These are phyloP conservation scores for Triplophysa bombifrons DNA, from an alignment of 2,797 vertebrate species.

Conservation along the genomic window DNA sequence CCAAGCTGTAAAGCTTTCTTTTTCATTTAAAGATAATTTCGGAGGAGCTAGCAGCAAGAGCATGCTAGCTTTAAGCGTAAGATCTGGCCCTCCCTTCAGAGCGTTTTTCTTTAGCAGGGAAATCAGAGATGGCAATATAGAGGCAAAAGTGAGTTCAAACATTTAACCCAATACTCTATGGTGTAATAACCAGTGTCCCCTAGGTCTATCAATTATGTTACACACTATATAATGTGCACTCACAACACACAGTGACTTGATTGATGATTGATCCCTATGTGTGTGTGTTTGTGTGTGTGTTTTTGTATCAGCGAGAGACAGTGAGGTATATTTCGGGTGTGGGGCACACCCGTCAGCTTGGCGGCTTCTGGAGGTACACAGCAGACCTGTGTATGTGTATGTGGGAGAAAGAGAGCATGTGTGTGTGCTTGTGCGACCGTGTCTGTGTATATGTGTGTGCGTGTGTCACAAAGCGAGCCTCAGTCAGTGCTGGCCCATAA, in stretches of 20 bases:
- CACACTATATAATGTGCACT: background rate
- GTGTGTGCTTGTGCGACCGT: constrained; percentile 29
- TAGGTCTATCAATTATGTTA: background rate
- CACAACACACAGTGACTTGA: background rate
- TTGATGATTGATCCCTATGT: constrained; percentile 4
- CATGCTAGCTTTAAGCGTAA: no score
- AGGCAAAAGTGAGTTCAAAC: background rate
- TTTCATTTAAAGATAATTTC: background rate
- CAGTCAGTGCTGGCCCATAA: constrained; percentile 53
- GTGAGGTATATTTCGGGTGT: constrained; percentile 29
- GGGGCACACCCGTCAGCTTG: constrained; percentile 22
- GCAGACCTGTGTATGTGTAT: constrained; percentile 45
- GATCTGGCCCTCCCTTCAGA: no score
- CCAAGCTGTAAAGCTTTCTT: background rate
- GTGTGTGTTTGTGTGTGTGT: background rate
- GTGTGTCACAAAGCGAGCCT: constrained; percentile 53
- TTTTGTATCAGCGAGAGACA: constrained; percentile 28
- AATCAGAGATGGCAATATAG: background rate
- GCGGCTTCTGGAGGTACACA: constrained; percentile 43
- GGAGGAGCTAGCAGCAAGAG: no score
- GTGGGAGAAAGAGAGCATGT: constrained; percentile 27
- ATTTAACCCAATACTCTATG: background rate
- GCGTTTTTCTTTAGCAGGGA: no score
- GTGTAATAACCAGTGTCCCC: background rate
- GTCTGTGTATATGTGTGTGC: constrained; percentile 29